These are phyloP conservation scores for Sebastes taczanowskii DNA, from an alignment of 2,797 vertebrate species.

Conservation along the genomic window DNA sequence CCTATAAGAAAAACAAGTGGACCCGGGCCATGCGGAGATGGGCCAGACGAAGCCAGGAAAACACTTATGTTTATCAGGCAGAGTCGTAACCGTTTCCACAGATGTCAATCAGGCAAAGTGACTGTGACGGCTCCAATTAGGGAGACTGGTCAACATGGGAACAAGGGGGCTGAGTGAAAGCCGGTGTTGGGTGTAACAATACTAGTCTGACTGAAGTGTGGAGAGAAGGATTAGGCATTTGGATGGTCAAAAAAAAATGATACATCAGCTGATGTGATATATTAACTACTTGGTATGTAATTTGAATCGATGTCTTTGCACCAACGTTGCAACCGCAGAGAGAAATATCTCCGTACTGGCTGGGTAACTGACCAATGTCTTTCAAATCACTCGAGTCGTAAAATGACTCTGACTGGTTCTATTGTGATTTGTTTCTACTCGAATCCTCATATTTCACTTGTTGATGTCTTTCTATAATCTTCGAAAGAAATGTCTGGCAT, in stretches of 20 bases:
- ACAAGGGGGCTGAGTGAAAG: constrained; percentile 52
- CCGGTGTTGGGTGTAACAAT: constrained; percentile 11
- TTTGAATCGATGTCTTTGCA: not conserved
- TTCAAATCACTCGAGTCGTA: not conserved
- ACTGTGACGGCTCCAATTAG: constrained; percentile 79
- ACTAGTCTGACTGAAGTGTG: not conserved
- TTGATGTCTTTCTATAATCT: not conserved
- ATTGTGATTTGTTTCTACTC: not conserved
- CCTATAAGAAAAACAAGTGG: constrained; percentile 65
- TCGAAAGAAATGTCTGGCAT: constrained; percentile 17
- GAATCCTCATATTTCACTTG: not conserved
- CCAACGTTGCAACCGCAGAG: not conserved
- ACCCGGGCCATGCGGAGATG: constrained; percentile 57
- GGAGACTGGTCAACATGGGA: constrained; percentile 68
- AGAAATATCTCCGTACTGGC: not conserved
- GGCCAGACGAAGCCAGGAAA: constrained; percentile 63
- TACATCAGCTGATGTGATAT: not conserved
- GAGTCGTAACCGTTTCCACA: constrained; percentile 75
- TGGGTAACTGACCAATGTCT: not conserved
- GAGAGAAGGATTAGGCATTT: not conserved
- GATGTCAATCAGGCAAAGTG: constrained; percentile 80
- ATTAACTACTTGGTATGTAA: not conserved
- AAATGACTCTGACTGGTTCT: not conserved
- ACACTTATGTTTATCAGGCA: constrained; percentile 69
- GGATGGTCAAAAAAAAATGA: not conserved